A percentile compares a stretch with the other conserved stretches of the same genome.
These are phyloP conservation scores for Lamprologus speciosus DNA, from an alignment of 2,113 vertebrate genomes.

Conservation along the genomic window DNA sequence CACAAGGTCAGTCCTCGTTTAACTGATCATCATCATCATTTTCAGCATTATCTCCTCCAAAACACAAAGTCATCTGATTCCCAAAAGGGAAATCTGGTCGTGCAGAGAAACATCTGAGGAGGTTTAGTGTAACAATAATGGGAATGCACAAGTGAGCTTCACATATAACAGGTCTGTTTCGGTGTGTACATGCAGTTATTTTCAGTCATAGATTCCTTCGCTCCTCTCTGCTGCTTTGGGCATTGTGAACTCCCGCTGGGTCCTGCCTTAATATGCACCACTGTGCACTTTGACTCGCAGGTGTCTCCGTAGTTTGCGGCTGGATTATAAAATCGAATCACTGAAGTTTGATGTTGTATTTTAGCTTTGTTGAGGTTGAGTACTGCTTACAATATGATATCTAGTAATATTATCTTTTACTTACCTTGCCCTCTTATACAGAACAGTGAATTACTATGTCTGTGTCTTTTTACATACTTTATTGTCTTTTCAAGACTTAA, in stretches of 20 bases:
- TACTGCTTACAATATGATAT: background rate
- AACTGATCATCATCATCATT: conserved; percentile 47
- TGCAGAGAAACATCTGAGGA: conserved; percentile 3
- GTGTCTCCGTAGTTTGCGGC: background rate
- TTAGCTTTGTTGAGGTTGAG: background rate
- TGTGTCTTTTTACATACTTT: background rate
- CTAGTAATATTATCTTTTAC: background rate
- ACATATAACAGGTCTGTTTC: background rate
- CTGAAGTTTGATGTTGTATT: background rate
- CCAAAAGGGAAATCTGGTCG: conserved; percentile 43
- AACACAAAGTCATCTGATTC: conserved; percentile 50
- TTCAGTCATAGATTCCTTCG: background rate
- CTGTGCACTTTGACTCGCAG: background rate
- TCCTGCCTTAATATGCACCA: background rate
- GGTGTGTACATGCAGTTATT: background rate
- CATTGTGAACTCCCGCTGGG: background rate
- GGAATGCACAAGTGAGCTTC: background rate
- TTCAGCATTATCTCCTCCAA: conserved; percentile 32
- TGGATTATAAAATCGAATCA: background rate
- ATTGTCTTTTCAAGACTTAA: background rate
- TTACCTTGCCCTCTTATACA: background rate
- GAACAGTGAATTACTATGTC: background rate
- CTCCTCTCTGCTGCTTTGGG: background rate
- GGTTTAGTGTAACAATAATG: background rate
- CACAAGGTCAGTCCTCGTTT: conserved; percentile 38